Conservation (phyloP, 2,888 invertebrate genomes). For the Cerastoderma edule region DNA sequence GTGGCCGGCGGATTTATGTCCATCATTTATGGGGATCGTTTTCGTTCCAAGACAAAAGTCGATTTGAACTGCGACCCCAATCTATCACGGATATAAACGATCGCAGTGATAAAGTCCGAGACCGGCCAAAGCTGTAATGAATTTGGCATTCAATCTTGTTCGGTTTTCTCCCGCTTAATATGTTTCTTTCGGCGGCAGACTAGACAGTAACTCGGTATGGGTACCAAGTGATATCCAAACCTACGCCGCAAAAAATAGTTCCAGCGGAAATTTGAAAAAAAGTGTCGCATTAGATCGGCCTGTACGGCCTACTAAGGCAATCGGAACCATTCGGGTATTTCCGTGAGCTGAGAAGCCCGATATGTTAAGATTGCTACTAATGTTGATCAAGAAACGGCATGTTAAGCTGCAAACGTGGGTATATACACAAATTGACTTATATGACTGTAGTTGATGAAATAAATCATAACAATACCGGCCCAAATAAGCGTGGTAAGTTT, state of each 20-base stretch:
- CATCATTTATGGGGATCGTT: constrained; percentile 15
- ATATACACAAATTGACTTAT: too few relatives aligned
- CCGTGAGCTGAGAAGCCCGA: too few relatives aligned
- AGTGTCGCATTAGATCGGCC: too few relatives aligned
- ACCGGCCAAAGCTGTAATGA: constrained; percentile 33
- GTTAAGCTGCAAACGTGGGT: too few relatives aligned
- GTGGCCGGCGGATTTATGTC: background rate
- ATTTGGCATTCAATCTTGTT: constrained; percentile 25
- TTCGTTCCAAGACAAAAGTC: constrained; percentile 27
- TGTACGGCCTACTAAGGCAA: too few relatives aligned
- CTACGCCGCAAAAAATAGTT: background rate
- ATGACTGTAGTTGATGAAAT: too few relatives aligned
- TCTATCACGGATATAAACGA: constrained; percentile 20
- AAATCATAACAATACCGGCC: too few relatives aligned
- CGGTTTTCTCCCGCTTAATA: constrained; percentile 42
- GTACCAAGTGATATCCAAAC: constrained; percentile 34
- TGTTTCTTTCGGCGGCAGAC: constrained; percentile 33
- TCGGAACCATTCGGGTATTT: too few relatives aligned
- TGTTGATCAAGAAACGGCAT: too few relatives aligned
- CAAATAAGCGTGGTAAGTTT: too few relatives aligned
- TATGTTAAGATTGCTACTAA: too few relatives aligned
- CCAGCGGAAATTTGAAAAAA: too few relatives aligned
- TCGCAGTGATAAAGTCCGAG: constrained; percentile 36
- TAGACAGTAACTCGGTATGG: constrained; percentile 46
- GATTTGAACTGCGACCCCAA: constrained; percentile 35